Base-by-base conservation (phyloP, 2,113 vertebrate species). In the Psittacula cyanocephala region DNA sequence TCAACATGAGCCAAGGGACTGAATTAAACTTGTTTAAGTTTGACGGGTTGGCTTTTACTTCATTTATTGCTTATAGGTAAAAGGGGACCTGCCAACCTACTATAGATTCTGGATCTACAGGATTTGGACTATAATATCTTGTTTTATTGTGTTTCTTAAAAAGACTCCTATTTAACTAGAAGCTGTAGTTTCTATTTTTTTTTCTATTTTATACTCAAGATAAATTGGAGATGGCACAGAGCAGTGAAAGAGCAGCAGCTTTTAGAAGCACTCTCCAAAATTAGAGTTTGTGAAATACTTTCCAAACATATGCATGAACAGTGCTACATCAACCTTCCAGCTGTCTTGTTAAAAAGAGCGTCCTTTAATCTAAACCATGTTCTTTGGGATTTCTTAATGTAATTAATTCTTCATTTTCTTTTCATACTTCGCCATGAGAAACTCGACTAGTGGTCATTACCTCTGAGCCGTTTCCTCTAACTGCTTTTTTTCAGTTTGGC, bases 291-390 rank as follows among this genome's bases (percentile, higher is more conserved):
- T 75, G 93, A 63, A 88, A 88, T 93, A 68, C 31, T 76, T 87
- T 91, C 88, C 86, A 71, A 88, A 97, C 96, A 95, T 93, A 88
- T 96, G 90, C 64, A n/a, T 50, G 96, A 91, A n/a, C 27, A 86
- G 44, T 59, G 37, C 67, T 91, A 33, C 28, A 93, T 93, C 82
- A 95, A 12, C 71, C 74, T 96, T 93, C 94, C 91, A 92, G 52
- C n/a, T 1, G 31, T 62, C 46, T 57, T 41, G 52, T 68, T 82
- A 82, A 74, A 93, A 71, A 68, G 71, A 83, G 47, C 5, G 3
- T 68, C 70, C 81, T 96, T 93, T 96, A 93, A 97, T 95, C 31
- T 88, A 91, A 97, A 96, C 72, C 83, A 79, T 16, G 25, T 78
- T 94, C n/a, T 27, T 59, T 88, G 62, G 52, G 59, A 50, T 57